phyloP scores from a whole-genome alignment of 2,888 invertebrate genomes.

The Alloscopus bannaensis region DNA sequence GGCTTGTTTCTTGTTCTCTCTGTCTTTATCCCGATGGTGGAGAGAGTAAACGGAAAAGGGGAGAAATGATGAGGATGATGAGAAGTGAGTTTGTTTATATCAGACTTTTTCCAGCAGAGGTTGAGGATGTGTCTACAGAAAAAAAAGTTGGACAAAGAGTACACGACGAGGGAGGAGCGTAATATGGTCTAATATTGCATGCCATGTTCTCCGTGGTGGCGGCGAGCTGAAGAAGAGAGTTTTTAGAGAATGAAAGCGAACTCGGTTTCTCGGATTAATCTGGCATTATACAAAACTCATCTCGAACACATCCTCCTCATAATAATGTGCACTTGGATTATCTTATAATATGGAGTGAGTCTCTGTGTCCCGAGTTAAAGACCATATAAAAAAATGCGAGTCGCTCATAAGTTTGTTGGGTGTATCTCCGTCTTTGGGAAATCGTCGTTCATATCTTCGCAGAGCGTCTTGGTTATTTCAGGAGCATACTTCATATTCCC shows the following conservation, averaged over 20 bases:
- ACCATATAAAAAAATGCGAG: constrained; percentile 33
- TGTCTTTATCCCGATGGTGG: too few species aligned
- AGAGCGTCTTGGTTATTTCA: not conserved
- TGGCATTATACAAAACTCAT: constrained; percentile 56
- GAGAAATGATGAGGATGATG: constrained; percentile 31
- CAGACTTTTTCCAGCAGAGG: too few species aligned
- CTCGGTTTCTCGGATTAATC: constrained; percentile 52
- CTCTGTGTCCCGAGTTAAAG: too few species aligned
- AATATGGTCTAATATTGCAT: constrained; percentile 20
- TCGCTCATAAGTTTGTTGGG: not conserved
- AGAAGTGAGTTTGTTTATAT: constrained; percentile 19
- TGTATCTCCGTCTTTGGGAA: too few species aligned
- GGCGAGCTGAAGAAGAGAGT: constrained; percentile 18
- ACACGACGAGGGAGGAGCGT: constrained; percentile 10
- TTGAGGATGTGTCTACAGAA: constrained; percentile 76
- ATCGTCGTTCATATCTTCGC: not conserved
- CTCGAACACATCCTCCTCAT: constrained; percentile 37
- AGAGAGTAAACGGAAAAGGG: constrained; percentile 34
- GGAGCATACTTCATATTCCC: constrained; percentile 20
- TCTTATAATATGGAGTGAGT: constrained; percentile 44
- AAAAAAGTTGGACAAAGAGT: constrained; percentile 73
- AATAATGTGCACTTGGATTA: constrained; percentile 56
- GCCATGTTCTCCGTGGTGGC: not conserved
- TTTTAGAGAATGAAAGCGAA: constrained; percentile 23
- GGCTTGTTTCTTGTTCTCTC: too few species aligned